Evolutionary conservation across 2,113 vertebrate species (phyloP).

Genomic region (Choloepus hoffmanni): DNA sequence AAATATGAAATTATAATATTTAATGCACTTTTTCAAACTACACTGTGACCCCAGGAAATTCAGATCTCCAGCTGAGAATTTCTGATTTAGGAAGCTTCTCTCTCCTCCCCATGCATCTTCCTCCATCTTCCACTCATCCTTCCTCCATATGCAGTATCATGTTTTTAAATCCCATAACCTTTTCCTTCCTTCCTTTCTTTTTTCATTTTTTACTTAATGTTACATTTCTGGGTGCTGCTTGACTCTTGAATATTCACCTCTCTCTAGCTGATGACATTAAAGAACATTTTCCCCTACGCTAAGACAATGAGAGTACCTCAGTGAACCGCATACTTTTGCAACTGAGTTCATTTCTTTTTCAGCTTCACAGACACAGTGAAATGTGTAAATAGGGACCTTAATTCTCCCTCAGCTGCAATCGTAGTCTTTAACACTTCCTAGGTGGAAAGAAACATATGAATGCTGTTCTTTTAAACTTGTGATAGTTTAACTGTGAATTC

Average conservation of each 20-base stretch:
- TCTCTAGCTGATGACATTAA: conserved; percentile 5
- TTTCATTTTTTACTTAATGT: not conserved
- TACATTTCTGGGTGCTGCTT: conserved; percentile 48
- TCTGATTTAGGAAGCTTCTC: not conserved
- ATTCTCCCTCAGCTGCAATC: conserved; percentile 73
- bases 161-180: not conserved
- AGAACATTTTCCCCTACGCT: conserved; percentile 42
- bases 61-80: not conserved
- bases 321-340: conserved; percentile 68
- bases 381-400: conserved; percentile 73
- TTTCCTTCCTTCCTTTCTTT: not conserved
- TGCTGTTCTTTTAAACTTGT: conserved; percentile 70
- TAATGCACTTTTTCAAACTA: not conserved
- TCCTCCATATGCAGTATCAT: not conserved
- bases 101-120: not conserved
- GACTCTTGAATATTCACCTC: not conserved
- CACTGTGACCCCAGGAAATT: not conserved
- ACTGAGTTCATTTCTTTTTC: conserved; percentile 68
- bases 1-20: conserved; percentile 31
- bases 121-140: not conserved
- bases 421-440: conserved; percentile 69
- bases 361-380: conserved; percentile 56
- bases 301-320: conserved; percentile 71
- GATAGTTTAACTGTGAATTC: conserved; percentile 64
- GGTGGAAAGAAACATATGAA: conserved; percentile 42